phyloP scores from a whole-genome alignment of 2,113 vertebrate species.

The Andinoacara biseriatus region DNA sequence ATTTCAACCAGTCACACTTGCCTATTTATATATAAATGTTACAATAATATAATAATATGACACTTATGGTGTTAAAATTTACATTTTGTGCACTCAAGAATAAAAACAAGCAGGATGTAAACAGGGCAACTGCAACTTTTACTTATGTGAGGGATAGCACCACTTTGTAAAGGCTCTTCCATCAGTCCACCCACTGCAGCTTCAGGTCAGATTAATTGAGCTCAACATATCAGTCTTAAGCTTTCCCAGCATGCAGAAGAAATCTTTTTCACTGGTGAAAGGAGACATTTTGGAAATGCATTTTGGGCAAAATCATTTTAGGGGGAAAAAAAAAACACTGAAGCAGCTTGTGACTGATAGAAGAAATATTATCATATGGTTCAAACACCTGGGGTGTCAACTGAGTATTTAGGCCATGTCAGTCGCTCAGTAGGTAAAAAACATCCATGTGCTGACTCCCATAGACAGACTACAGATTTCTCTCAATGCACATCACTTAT shows the following conservation, averaged over 20 bases:
- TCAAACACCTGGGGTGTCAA: slow-evolving; percentile 53
- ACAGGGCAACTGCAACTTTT: neutral
- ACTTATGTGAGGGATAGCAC: neutral
- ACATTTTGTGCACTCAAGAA: neutral
- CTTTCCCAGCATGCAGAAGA: slow-evolving; percentile 1
- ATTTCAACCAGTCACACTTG: neutral
- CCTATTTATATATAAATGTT: neutral
- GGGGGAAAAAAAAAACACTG: neutral
- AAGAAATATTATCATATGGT: neutral
- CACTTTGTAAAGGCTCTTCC: neutral
- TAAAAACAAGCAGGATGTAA: neutral
- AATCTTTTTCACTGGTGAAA: slow-evolving; percentile 27
- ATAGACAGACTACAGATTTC: slow-evolving; percentile 62
- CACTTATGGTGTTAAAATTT: neutral
- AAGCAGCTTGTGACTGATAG: neutral
- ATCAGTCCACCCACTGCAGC: slow-evolving; percentile 39
- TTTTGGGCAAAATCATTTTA: neutral
- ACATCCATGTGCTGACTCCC: slow-evolving; percentile 60
- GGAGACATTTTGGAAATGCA: slow-evolving; percentile 26
- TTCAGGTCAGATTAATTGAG: slow-evolving; percentile 32
- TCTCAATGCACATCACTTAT: slow-evolving; percentile 71
- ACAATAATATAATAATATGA: neutral
- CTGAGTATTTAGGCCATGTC: slow-evolving; percentile 47
- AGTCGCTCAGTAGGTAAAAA: slow-evolving; percentile 39
- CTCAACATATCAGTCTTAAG: slow-evolving; percentile 36